Evolutionary conservation across 2,888 invertebrate genomes (phyloP), one percentile per base, ranked within the genome.

Genomic region (Ligdia adustata): DNA sequence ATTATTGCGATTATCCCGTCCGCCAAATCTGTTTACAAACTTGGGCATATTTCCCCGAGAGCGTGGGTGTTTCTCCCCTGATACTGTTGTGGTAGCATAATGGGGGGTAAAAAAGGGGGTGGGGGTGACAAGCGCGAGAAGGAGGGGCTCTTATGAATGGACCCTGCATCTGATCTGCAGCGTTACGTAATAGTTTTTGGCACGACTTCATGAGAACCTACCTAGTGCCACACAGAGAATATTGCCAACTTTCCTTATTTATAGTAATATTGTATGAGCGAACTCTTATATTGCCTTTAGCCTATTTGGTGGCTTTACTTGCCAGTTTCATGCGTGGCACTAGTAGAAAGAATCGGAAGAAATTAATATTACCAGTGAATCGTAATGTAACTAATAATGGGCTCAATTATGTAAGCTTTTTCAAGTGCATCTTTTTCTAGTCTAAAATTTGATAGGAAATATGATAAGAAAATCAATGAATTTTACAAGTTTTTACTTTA

Each of bases 151-250:
- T 76, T 62, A 67, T 81, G 79, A 82, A 82, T 79, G 82, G 62
- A 71, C 53, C 72, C 75, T 79, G 79, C 81, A 78, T 77, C 75
- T 67, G 71, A 77, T 75, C 82, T 82, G 82, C 82, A 82, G 59
- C 66, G 68, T 83, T 82, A 82, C 72, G 74, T 81, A 82, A 83
- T 64, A 50, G 38, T 38, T 57, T 69, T 38, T 79, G 79, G 79
- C 79, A 75, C 70, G 65, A 57, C 65, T 69, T 67, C 69, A 56
- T 69, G 51, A 57, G 51, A 47, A 51, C 48, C 40, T n/a, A n/a
- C n/a, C n/a, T n/a, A n/a, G n/a, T n/a, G 53, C 53, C 26, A 47
- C 41, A 42, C 50, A 40, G 33, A 40, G 55, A 46, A 60, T 56
- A 51, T 47, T 46, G 46, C 42, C 38, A 38, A 57, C 50, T 54